Evolutionary conservation across 1,140 invertebrate species (phyloP).

Genomic region (Drosophila sp.): DNA sequence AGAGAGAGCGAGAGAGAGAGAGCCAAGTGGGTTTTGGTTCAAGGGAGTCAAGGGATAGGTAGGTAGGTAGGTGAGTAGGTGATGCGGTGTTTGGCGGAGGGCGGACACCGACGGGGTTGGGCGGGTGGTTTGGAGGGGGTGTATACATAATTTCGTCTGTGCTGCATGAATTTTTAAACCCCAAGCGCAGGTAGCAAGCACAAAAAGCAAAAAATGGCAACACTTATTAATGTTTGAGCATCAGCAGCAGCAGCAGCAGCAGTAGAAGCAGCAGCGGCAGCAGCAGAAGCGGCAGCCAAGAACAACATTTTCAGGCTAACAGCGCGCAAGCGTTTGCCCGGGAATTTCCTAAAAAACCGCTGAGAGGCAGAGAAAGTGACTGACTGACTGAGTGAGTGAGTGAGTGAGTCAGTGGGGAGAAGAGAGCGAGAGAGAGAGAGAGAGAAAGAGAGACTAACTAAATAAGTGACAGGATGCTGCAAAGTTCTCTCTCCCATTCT

Average conservation of each 20-base stretch:
- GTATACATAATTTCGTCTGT: conserved; percentile 78
- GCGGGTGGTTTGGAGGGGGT: conserved; percentile 31
- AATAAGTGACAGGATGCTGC: conserved; percentile 44
- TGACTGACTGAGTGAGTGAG: conserved; percentile 11
- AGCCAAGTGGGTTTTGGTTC: conserved; percentile 19
- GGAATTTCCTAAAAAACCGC: conserved; percentile 69
- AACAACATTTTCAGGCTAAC: conserved; percentile 41
- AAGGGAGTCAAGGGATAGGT: neutral
- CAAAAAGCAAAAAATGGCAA: conserved; percentile 63
- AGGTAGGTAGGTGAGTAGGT: neutral
- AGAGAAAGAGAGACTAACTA: conserved; percentile 8
- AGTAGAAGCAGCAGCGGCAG: neutral
- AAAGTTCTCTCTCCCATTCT: conserved; percentile 23
- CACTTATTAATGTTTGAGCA: conserved; percentile 79
- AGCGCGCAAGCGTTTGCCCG: conserved; percentile 82
- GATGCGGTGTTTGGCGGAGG: neutral
- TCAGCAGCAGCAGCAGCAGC: conserved; percentile 28
- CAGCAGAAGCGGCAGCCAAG: conserved; percentile 1
- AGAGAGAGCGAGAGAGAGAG: neutral
- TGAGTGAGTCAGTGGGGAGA: neutral
- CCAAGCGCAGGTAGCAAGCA: conserved; percentile 63
- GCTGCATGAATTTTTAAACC: conserved; percentile 76
- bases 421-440: neutral
- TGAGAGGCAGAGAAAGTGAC: conserved; percentile 25
- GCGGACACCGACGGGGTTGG: no score